phyloP scores from a whole-genome alignment of 2,113 vertebrate species.

The Conger conger region DNA sequence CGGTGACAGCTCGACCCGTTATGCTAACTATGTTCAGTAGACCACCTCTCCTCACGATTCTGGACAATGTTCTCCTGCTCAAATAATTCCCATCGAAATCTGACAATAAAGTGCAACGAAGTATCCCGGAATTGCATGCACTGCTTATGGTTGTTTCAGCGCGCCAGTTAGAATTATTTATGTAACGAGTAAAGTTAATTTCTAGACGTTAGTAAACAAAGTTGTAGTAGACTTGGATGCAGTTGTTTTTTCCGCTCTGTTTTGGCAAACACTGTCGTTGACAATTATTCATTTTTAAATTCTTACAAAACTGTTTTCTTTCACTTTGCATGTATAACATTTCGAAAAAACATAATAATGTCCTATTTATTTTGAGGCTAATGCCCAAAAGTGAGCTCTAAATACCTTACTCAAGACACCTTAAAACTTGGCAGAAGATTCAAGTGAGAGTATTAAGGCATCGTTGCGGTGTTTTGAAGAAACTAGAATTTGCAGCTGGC shows the following conservation, averaged over 20 bases:
- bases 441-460: background rate
- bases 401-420: background rate
- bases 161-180: background rate
- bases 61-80: slow-evolving; percentile 27
- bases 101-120: background rate
- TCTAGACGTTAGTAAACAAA: background rate
- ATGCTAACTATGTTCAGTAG: background rate
- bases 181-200: background rate
- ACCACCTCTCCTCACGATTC: slow-evolving; percentile 19
- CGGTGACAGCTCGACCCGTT: slow-evolving; percentile 29
- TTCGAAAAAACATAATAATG: slow-evolving; percentile 11
- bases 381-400: background rate
- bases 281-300: background rate
- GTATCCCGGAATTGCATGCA: background rate
- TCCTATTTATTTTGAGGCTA: background rate
- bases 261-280: background rate
- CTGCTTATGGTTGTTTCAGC: background rate
- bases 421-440: background rate
- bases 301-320: slow-evolving; percentile 12
- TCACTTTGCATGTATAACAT: slow-evolving; percentile 33
- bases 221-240: background rate
- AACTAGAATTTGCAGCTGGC: background rate
- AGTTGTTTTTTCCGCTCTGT: background rate
- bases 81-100: slow-evolving; percentile 20
- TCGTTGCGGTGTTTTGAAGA: slow-evolving; percentile 14